Percentiles rank a stretch among this genome's conserved stretches.
Conservation (phyloP, 1,140 invertebrate genomes). For the Cydia amplana region DNA sequence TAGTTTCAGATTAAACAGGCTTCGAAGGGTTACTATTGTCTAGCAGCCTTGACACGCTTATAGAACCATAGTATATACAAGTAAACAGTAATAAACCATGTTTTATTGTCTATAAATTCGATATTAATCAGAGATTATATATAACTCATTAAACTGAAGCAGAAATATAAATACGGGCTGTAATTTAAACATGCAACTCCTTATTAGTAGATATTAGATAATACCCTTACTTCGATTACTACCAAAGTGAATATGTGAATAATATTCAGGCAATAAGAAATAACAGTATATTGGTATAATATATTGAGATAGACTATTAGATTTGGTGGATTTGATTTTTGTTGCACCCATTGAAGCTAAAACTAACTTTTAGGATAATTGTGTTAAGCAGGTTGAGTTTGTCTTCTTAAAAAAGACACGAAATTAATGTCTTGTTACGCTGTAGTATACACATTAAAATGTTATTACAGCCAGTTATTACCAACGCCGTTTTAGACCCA, state of each 20-base stretch:
- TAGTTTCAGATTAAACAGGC: background rate
- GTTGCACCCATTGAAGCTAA: too few relatives aligned
- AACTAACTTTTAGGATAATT: too few relatives aligned
- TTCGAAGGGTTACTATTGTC: slow-evolving; percentile 19
- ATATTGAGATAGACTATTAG: background rate
- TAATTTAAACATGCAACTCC: background rate
- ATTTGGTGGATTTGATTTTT: background rate
- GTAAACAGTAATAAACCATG: slow-evolving; percentile 14
- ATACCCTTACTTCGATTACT: background rate
- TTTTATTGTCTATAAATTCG: slow-evolving; percentile 10
- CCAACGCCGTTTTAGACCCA: background rate
- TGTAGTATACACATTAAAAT: too few relatives aligned
- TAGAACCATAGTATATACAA: background rate
- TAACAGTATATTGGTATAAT: background rate
- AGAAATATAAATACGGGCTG: background rate
- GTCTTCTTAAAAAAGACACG: too few relatives aligned
- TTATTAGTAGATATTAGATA: slow-evolving; percentile 3
- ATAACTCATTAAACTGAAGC: slow-evolving; percentile 7
- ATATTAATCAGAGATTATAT: slow-evolving; percentile 18
- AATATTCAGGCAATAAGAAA: background rate
- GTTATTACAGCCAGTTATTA: background rate
- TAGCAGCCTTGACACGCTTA: slow-evolving; percentile 20
- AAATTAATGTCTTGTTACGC: too few relatives aligned
- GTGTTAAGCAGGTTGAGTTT: too few relatives aligned
- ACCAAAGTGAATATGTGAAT: background rate